phyloP scores from a whole-genome alignment of 2,888 invertebrate genomes.

The Pterobdella sp. region DNA sequence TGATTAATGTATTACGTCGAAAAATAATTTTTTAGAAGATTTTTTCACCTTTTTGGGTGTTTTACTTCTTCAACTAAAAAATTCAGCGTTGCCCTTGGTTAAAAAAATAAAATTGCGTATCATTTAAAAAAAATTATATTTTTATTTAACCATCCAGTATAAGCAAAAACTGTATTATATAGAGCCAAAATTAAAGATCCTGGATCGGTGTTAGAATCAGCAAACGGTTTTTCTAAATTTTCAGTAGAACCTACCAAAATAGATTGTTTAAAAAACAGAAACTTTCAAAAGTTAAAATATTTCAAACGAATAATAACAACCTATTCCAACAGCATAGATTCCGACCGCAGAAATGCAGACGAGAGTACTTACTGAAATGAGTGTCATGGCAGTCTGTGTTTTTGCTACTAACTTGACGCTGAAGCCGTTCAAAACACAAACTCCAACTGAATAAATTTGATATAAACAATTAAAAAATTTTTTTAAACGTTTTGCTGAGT shows the following conservation, averaged over 20 bases:
- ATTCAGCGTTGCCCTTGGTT: constrained; percentile 46
- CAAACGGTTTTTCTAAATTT: constrained; percentile 41
- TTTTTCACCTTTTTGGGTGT: constrained; percentile 48
- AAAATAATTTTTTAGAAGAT: too few species aligned
- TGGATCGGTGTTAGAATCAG: constrained; percentile 53
- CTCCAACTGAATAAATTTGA: constrained; percentile 32
- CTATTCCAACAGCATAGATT: constrained; percentile 68
- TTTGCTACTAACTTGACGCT: constrained; percentile 45
- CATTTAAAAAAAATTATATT: neutral
- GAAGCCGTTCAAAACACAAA: constrained; percentile 42
- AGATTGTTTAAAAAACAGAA: neutral
- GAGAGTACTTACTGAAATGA: constrained; percentile 42
- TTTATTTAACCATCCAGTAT: constrained; percentile 54
- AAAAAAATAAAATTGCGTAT: neutral
- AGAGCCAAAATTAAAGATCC: constrained; percentile 56
- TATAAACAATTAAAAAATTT: too few species aligned
- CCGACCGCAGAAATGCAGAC: constrained; percentile 78
- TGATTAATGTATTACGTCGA: too few species aligned
- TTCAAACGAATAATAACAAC: constrained; percentile 53
- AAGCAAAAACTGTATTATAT: constrained; percentile 48
- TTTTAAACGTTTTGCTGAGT: neutral
- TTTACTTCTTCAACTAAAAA: constrained; percentile 48
- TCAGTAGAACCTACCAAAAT: constrained; percentile 22
- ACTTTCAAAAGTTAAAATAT: constrained; percentile 28
- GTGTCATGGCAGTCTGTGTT: constrained; percentile 43